Base-by-base conservation (phyloP, 2,797 vertebrate genomes). In the Spea hammondii region DNA sequence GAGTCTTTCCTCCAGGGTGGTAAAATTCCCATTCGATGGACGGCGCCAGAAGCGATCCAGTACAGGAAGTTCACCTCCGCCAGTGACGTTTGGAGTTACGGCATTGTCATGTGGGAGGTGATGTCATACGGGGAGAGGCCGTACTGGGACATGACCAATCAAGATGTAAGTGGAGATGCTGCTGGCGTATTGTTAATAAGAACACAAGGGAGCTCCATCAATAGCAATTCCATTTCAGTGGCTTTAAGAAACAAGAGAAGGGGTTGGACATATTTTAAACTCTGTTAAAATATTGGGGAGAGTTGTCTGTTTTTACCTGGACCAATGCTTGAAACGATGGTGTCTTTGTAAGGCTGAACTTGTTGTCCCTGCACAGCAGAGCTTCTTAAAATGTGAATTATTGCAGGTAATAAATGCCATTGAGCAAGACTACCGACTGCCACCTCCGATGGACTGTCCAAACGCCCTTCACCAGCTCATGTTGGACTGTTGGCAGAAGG, bases 401-500 rank as follows among this genome's bases (percentile, higher is more conserved):
- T 85, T 82, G 11, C 91, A 99, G 97, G 97, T 99, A 57, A 99
- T 99, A 84, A 99, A 99, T 1, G 97, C 97, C 72, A 99, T 99
- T 0, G 97, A 99, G 88, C 97, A 99, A 88, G 97, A 99, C 88
- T 99, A 99, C 76, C 90, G 97, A 80, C 92, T 99, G 78, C 97
- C 97, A 0, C 97, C 97, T 0, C 97, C 97, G 67, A 99, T 99
- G 97, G 97, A 99, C 90, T 99, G 97, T 77, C 97, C 97, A 0
- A 97, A 93, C 0, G 96, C 96, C 4, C 91, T 99, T 32, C 97
- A 99, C 91, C 97, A 99, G 91, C 95, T 99, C 70, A 99, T 99
- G 97, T 84, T 99, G 79, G 97, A 99, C 91, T 98, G 96, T 86
- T 99, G 97, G 97, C 97, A 99, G 87, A 99, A 99, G 85, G 97